Evolutionary conservation across 2,888 invertebrate genomes (phyloP).

Genomic region (Patella pellucida): DNA sequence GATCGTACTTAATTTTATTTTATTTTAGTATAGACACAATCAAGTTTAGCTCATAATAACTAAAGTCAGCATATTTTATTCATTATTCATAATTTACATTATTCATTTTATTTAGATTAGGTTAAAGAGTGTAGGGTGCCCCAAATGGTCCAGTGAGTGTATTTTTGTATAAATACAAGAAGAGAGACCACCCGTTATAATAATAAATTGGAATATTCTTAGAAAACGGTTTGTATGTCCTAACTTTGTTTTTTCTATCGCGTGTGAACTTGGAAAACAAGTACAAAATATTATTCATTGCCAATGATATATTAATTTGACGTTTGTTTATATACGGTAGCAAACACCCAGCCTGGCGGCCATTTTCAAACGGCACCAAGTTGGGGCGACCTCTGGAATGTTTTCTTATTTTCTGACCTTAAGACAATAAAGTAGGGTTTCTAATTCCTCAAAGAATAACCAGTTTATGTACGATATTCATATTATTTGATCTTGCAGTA

Average conservation of each 20-base stretch:
- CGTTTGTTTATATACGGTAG: background rate
- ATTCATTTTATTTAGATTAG: too few relatives aligned
- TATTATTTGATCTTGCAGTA: constrained; percentile 3
- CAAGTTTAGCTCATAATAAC: too few relatives aligned
- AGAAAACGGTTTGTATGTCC: background rate
- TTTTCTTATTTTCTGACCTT: constrained; percentile 12
- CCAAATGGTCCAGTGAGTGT: too few relatives aligned
- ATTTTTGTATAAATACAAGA: too few relatives aligned
- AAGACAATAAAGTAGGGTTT: constrained; percentile 7
- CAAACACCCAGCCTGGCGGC: background rate
- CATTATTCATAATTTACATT: too few relatives aligned
- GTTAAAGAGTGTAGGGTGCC: too few relatives aligned
- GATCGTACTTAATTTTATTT: too few relatives aligned
- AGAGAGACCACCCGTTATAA: background rate
- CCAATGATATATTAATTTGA: background rate
- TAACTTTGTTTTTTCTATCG: background rate
- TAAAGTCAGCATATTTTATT: too few relatives aligned
- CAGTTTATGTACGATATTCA: background rate
- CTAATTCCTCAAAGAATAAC: constrained; percentile 7
- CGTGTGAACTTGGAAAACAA: background rate
- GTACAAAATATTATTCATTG: constrained; percentile 2
- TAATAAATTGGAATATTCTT: constrained; percentile 1
- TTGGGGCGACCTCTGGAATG: constrained; percentile 5
- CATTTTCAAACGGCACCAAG: constrained; percentile 3
- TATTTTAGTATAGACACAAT: too few relatives aligned